A percentile compares a stretch with the other conserved stretches of the same genome.
phyloP scores from a whole-genome alignment of 2,113 vertebrate genomes.

The Lampris megalopsis region DNA sequence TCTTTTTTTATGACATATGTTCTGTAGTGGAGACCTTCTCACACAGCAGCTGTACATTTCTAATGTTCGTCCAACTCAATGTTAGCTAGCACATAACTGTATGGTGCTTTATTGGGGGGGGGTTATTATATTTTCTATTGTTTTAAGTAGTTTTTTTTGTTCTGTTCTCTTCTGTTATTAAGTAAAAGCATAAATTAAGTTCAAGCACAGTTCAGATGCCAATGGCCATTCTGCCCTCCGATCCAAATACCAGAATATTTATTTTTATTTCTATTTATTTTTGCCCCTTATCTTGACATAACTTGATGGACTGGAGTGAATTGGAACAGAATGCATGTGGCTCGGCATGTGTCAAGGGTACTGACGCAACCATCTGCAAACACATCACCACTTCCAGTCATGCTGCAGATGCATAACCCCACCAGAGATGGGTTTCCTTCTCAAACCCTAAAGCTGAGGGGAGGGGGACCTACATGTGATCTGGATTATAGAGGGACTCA shows the following conservation, averaged over 20 bases:
- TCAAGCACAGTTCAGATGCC: background rate
- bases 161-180: background rate
- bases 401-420: background rate
- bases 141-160: background rate
- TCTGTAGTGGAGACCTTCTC: no score
- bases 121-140: no score
- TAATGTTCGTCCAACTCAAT: no score
- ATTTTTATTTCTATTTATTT: background rate
- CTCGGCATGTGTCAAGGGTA: conserved; percentile 55
- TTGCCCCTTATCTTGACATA: conserved; percentile 51
- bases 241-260: no score
- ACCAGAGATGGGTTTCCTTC: conserved; percentile 17
- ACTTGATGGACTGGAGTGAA: conserved; percentile 50
- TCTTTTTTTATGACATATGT: no score
- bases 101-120: background rate
- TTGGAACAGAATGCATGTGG: conserved; percentile 23
- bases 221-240: background rate
- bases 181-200: background rate
- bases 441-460: background rate
- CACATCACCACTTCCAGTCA: conserved; percentile 7
- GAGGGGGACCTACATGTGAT: no score
- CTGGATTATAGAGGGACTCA: no score
- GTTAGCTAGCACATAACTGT: background rate
- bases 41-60: no score
- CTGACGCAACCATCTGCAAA: conserved; percentile 29